These are phyloP conservation scores for Pachyrhynchus sulphureomaculatus DNA, from an alignment of 1,140 invertebrate genomes.

Conservation along the genomic window DNA sequence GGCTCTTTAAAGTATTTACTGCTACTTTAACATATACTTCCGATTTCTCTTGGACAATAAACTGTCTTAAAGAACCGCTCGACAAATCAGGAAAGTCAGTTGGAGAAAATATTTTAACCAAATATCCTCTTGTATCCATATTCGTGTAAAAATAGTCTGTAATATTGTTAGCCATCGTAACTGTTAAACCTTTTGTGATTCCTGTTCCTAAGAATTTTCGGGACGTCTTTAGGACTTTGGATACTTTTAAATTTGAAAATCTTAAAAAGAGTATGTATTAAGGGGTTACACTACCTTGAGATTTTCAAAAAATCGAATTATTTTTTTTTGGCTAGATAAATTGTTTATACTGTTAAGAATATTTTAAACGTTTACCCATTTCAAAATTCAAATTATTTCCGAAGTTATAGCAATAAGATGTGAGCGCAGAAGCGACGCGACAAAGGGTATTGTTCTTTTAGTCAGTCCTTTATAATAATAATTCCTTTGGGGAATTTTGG, in stretches of 20 bases:
- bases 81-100: conserved; percentile 53
- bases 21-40: conserved; percentile 33
- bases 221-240: neutral
- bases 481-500: too few relatives aligned
- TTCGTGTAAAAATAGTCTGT: conserved; percentile 35
- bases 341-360: too few relatives aligned
- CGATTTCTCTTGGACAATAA: conserved; percentile 26
- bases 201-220: conserved; percentile 10
- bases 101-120: conserved; percentile 35
- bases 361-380: too few relatives aligned
- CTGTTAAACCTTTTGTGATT: conserved; percentile 16
- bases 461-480: too few relatives aligned
- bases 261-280: neutral
- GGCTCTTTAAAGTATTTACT: conserved; percentile 32
- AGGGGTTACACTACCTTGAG: too few relatives aligned
- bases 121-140: conserved; percentile 21
- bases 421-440: too few relatives aligned
- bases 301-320: too few relatives aligned
- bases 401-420: too few relatives aligned
- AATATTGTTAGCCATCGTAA: conserved; percentile 24
- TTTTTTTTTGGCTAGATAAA: too few relatives aligned
- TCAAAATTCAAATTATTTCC: too few relatives aligned
- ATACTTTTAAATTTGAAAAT: too few relatives aligned
- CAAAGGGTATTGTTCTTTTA: too few relatives aligned
- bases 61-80: conserved; percentile 42